Evolutionary conservation across 2,797 vertebrate species (phyloP).

Genomic region (Characodon lateralis): DNA sequence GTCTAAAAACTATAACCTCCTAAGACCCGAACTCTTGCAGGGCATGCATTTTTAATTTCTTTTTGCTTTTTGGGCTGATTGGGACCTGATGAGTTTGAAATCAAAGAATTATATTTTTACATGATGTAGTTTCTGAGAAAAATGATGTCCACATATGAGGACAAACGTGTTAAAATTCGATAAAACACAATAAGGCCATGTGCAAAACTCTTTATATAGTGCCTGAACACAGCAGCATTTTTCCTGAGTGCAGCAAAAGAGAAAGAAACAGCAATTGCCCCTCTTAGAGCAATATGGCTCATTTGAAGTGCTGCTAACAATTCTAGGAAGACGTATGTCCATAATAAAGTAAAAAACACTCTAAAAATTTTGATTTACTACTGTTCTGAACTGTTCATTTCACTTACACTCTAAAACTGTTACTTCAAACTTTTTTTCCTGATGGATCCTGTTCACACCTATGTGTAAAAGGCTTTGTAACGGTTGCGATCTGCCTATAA

Average conservation of each 20-base stretch:
- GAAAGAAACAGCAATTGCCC: neutral
- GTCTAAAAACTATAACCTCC: neutral
- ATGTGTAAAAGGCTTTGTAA: neutral
- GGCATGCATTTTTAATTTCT: neutral
- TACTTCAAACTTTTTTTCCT: neutral
- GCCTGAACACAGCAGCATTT: neutral
- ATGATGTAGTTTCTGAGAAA: conserved; percentile 3
- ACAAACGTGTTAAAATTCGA: neutral
- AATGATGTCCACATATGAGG: neutral
- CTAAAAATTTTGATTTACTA: neutral
- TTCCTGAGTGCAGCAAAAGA: neutral
- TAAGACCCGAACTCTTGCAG: neutral
- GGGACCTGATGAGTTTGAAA: neutral
- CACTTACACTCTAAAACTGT: no score
- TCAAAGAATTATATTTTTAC: neutral
- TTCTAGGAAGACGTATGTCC: neutral
- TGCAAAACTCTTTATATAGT: no score
- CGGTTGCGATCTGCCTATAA: neutral
- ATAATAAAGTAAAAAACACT: neutral
- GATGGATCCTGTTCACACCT: neutral
- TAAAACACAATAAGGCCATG: neutral
- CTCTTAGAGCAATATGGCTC: neutral
- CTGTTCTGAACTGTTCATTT: neutral
- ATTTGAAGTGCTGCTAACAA: neutral
- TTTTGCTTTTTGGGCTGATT: neutral